Evolutionary conservation across 2,113 vertebrate genomes (phyloP).

Genomic region (Zosterops pallidus): DNA sequence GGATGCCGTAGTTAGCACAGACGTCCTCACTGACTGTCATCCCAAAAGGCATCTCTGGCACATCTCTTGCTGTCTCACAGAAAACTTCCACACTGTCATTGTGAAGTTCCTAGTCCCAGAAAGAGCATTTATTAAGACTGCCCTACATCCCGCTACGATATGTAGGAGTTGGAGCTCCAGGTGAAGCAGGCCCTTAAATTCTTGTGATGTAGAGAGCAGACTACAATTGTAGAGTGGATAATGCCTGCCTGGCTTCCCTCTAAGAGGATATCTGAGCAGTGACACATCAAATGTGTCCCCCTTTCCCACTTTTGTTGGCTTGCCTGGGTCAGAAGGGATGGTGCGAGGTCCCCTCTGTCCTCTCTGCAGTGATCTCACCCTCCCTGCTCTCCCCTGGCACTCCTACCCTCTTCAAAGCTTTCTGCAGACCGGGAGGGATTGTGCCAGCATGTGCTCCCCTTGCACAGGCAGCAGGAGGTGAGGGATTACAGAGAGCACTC

Average conservation of each 20-base stretch:
- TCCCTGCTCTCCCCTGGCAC: background rate
- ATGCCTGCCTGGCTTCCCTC: background rate
- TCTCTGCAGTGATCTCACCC: background rate
- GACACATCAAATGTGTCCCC: background rate
- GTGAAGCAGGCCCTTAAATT: background rate
- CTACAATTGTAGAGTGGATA: fast-evolving
- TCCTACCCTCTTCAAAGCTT: background rate
- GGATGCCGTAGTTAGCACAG: conserved; percentile 68
- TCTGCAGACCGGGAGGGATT: background rate
- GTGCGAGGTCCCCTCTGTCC: background rate
- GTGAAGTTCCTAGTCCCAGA: conserved; percentile 77
- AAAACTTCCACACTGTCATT: conserved; percentile 74
- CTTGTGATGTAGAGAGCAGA: background rate
- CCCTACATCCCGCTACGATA: background rate
- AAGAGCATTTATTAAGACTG: background rate
- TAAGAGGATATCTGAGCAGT: too few relatives aligned
- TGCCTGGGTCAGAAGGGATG: background rate
- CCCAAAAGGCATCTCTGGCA: conserved; percentile 84
- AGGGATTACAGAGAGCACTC: background rate
- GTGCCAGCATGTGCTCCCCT: background rate
- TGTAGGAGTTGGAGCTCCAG: background rate
- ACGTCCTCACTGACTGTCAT: conserved; percentile 71
- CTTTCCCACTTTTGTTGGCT: background rate
- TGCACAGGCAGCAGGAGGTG: background rate
- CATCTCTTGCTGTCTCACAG: conserved; percentile 75